Evolutionary conservation across 2,797 vertebrate genomes (phyloP).

Genomic region (Passerculus sandwichensis): DNA sequence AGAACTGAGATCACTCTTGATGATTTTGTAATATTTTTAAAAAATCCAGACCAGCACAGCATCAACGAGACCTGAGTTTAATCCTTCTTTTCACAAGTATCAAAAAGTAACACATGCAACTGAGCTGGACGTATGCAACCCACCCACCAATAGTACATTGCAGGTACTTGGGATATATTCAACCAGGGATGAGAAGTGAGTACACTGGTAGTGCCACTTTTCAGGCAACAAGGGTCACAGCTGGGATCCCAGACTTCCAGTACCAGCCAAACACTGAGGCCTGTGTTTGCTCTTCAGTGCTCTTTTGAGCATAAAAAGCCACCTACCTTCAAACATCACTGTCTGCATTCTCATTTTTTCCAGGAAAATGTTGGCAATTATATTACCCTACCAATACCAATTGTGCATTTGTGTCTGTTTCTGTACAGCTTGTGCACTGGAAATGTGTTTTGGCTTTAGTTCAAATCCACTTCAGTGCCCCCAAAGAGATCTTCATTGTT

Average conservation of each 20-base stretch:
- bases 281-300: constrained; percentile 18
- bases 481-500: constrained; percentile 70
- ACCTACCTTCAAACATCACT: constrained; percentile 32
- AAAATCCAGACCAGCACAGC: neutral
- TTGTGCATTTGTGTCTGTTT: constrained; percentile 55
- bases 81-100: neutral
- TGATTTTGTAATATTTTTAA: neutral
- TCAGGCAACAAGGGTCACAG: neutral
- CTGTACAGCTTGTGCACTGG: constrained; percentile 52
- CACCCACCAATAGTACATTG: neutral
- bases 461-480: constrained; percentile 71
- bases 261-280: neutral
- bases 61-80: neutral
- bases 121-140: neutral
- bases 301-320: neutral
- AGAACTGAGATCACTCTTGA: neutral
- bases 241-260: neutral
- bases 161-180: neutral
- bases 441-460: constrained; percentile 70
- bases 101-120: neutral
- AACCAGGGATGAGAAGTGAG: neutral
- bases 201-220: neutral
- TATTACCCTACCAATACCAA: constrained; percentile 57
- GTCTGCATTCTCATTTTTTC: constrained; percentile 57
- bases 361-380: constrained; percentile 49